Percentiles rank a stretch among this genome's conserved stretches.
Evolutionary conservation across 1,140 invertebrate genomes (phyloP).

Genomic region (Drosophila eugracilis): DNA sequence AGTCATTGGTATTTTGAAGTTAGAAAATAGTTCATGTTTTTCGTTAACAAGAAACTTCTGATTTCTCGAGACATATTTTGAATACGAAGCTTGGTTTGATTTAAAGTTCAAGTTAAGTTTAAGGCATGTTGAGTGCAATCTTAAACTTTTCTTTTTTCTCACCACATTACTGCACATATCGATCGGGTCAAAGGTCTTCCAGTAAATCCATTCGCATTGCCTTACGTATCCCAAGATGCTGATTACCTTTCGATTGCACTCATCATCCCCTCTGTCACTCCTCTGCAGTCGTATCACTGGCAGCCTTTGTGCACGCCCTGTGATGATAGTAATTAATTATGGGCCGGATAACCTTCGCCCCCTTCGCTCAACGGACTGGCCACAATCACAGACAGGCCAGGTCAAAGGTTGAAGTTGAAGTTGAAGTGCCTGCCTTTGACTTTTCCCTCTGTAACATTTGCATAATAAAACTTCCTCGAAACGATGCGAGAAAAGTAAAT

Average conservation of each 20-base stretch:
- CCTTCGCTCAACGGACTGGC: slow-evolving; percentile 7
- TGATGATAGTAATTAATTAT: slow-evolving; percentile 44
- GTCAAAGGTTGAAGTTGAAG: slow-evolving; percentile 17
- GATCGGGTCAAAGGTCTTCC: slow-evolving; percentile 17
- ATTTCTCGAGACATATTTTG: too few species aligned
- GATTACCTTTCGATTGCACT: slow-evolving; percentile 34
- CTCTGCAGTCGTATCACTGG: slow-evolving; percentile 5
- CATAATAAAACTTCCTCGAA: slow-evolving; percentile 30
- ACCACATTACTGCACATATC: slow-evolving; percentile 44
- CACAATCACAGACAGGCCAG: slow-evolving; percentile 22
- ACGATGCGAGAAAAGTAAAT: slow-evolving; percentile 39
- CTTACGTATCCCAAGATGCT: slow-evolving; percentile 10
- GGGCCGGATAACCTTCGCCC: slow-evolving; percentile 17
- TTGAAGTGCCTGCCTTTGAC: slow-evolving; percentile 8
- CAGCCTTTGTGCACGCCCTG: slow-evolving; percentile 26
- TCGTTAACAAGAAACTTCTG: too few species aligned
- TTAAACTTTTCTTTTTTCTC: too few species aligned
- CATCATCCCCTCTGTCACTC: slow-evolving; percentile 4
- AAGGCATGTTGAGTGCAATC: too few species aligned
- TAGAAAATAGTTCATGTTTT: not conserved
- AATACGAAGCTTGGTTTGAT: too few species aligned
- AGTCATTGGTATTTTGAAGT: not conserved
- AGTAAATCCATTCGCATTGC: not conserved
- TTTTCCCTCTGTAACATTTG: slow-evolving; percentile 23
- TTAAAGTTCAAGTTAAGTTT: too few species aligned